Percentiles rank a stretch among this genome's conserved stretches.
Conservation (phyloP, 2,113 vertebrate genomes). For the Ciconia boyciana region DNA sequence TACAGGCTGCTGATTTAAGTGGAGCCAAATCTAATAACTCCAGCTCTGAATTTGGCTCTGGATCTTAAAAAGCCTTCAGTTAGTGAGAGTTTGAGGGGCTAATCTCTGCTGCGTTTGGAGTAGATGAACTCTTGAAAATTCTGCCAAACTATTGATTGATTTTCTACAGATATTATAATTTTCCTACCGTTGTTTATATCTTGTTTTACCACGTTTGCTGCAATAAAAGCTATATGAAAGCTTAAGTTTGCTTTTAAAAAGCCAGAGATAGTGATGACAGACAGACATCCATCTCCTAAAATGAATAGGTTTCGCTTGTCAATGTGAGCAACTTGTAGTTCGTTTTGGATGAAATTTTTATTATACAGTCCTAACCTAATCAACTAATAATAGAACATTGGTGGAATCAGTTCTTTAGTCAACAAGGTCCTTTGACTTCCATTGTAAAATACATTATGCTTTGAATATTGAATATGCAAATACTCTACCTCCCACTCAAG, state of each 20-base stretch:
- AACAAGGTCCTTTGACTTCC: slow-evolving; percentile 38
- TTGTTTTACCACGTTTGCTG: not conserved
- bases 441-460: slow-evolving; percentile 40
- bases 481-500: slow-evolving; percentile 22
- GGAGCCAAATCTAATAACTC: not conserved
- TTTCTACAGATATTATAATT: not conserved
- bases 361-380: not conserved
- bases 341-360: not conserved
- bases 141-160: not conserved
- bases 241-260: not conserved
- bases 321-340: not conserved
- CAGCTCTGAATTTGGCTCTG: not conserved
- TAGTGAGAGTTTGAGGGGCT: not conserved
- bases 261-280: not conserved
- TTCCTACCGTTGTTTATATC: not conserved
- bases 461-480: slow-evolving; percentile 59
- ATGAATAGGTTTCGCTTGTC: not conserved
- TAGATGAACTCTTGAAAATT: not conserved
- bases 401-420: slow-evolving; percentile 26
- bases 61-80: not conserved
- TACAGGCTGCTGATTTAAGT: not conserved
- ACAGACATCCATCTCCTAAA: not conserved
- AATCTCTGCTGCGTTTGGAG: not conserved
- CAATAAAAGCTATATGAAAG: not conserved
- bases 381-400: slow-evolving; percentile 36